phyloP scores from a whole-genome alignment of 2,797 vertebrate species.

The Enteromius mattozi region DNA sequence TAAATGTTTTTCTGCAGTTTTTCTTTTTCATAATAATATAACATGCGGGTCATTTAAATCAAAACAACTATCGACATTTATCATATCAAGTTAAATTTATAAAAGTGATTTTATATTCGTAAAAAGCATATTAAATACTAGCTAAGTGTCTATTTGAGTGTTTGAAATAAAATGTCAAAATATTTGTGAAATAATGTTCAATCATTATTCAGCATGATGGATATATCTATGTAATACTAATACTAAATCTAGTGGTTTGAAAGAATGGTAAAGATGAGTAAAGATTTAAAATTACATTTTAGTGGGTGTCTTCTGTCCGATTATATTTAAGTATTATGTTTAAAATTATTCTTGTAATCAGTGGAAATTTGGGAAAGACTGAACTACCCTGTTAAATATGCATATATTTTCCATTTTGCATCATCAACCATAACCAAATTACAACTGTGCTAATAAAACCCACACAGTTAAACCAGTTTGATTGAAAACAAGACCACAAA shows the following conservation, averaged over 20 bases:
- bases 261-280: not conserved
- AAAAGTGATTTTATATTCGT: not conserved
- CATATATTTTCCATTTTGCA: not conserved
- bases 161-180: not conserved
- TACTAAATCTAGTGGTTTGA: not conserved
- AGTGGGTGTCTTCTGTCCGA: not conserved
- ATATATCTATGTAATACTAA: not conserved
- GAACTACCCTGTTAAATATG: not conserved
- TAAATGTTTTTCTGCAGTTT: not conserved
- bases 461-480: not conserved
- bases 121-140: not conserved
- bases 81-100: not conserved
- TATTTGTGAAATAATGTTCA: not conserved
- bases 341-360: not conserved
- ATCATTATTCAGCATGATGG: not conserved
- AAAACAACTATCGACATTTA: not conserved
- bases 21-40: not conserved
- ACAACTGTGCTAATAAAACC: not conserved
- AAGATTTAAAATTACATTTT: not conserved
- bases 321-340: not conserved
- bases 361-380: not conserved
- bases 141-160: not conserved
- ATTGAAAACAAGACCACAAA: conserved; percentile 29
- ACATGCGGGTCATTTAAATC: not conserved
- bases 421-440: not conserved